These are phyloP conservation scores for Smithornis capensis DNA, from an alignment of 2,113 vertebrate species.

Conservation along the genomic window DNA sequence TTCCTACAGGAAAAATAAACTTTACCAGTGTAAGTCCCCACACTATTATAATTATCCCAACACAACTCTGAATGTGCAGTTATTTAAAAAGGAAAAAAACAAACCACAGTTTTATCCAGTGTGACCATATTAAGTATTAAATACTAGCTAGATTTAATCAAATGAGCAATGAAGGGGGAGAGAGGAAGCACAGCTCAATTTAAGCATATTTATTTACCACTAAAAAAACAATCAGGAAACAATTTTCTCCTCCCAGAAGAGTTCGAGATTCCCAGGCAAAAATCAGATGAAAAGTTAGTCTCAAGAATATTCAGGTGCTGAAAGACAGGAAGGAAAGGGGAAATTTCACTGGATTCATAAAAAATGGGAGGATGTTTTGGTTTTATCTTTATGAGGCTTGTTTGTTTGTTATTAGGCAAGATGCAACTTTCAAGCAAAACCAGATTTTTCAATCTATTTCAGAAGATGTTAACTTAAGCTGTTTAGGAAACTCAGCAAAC, in stretches of 20 bases:
- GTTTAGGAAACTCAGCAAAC: not conserved
- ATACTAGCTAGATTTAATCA: constrained; percentile 10
- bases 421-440: not conserved
- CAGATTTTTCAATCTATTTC: not conserved
- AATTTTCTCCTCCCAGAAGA: constrained; percentile 15
- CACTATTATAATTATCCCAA: not conserved
- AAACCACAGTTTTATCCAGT: not conserved
- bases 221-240: constrained; percentile 10
- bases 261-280: constrained; percentile 8
- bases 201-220: constrained; percentile 19
- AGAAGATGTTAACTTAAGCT: not conserved
- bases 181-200: constrained; percentile 33
- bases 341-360: not conserved
- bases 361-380: not conserved
- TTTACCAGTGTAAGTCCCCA: not conserved
- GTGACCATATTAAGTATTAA: not conserved
- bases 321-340: not conserved
- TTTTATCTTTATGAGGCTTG: not conserved
- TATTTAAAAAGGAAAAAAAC: not conserved
- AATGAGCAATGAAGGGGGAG: not conserved
- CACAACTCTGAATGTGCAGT: not conserved
- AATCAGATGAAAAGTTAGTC: not conserved
- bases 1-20: not conserved
- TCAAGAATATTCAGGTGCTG: constrained; percentile 5
- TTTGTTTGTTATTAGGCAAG: not conserved